A percentile compares a stretch with the other conserved stretches of the same genome.
These are phyloP conservation scores for Syngnathoides biaculeatus DNA, from an alignment of 2,113 vertebrate species.

Conservation along the genomic window DNA sequence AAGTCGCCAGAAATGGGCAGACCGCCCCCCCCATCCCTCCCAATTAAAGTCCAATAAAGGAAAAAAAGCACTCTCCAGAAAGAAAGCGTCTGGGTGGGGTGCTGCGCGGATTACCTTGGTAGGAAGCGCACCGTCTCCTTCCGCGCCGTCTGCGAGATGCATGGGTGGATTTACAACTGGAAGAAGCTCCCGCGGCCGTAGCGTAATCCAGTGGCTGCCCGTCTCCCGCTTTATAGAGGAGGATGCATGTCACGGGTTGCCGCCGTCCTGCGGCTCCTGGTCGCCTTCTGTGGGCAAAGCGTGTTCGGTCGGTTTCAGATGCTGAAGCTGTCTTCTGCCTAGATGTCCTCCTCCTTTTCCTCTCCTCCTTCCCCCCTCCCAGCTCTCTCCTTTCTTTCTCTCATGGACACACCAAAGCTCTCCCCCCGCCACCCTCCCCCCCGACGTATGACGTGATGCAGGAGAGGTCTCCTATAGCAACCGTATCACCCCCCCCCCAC, in stretches of 20 bases:
- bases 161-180: constrained; percentile 65
- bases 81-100: constrained; percentile 50
- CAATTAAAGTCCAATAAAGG: background rate
- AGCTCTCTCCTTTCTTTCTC: constrained; percentile 6
- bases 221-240: constrained; percentile 42
- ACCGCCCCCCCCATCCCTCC: background rate
- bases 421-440: constrained; percentile 9
- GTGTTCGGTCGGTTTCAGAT: constrained; percentile 48
- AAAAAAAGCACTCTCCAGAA: background rate
- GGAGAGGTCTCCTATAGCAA: constrained; percentile 71
- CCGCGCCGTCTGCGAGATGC: constrained; percentile 43
- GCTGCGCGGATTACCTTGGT: constrained; percentile 50
- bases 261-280: constrained; percentile 46
- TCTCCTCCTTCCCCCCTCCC: constrained; percentile 11
- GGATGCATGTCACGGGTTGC: constrained; percentile 52
- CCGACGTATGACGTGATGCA: constrained; percentile 68
- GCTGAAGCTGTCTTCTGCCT: constrained; percentile 60
- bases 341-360: constrained; percentile 56
- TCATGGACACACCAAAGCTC: constrained; percentile 41
- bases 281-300: constrained; percentile 52
- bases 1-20: constrained; percentile 6
- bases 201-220: constrained; percentile 60
- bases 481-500: constrained; percentile 57
- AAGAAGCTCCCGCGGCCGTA: constrained; percentile 54
- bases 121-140: constrained; percentile 59